These are phyloP conservation scores for Tenualosa ilisha DNA, from an alignment of 2,797 vertebrate species.

Conservation along the genomic window DNA sequence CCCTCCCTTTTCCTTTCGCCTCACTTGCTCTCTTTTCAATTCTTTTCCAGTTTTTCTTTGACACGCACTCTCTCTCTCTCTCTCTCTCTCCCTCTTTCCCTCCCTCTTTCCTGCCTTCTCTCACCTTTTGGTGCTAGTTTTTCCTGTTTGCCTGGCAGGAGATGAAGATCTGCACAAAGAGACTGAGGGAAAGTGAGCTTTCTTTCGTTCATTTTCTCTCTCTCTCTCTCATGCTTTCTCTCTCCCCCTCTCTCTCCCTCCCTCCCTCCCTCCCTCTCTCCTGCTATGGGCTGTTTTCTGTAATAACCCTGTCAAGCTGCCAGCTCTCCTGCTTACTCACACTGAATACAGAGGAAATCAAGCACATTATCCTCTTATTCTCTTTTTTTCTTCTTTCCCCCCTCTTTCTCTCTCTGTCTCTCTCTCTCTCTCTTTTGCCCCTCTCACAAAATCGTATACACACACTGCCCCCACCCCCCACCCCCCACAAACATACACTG, in stretches of 20 bases:
- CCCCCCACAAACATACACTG: no score
- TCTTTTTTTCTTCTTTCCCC: neutral
- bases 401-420: neutral
- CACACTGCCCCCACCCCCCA: no score
- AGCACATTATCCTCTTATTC: neutral
- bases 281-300: neutral
- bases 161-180: constrained; percentile 18
- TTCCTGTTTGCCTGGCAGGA: constrained; percentile 60
- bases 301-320: constrained; percentile 9
- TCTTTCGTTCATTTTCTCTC: neutral
- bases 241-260: neutral
- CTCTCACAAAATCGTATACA: neutral
- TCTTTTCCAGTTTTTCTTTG: neutral
- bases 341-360: constrained; percentile 6
- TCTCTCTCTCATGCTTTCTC: neutral
- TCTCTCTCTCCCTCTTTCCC: constrained; percentile 45
- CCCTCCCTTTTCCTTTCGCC: constrained; percentile 29
- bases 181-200: constrained; percentile 21
- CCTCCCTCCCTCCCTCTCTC: neutral
- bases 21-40: neutral
- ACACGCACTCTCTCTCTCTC: neutral
- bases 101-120: neutral
- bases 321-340: neutral
- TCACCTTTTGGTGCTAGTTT: constrained; percentile 46
- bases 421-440: neutral